phyloP scores from a whole-genome alignment of 2,113 vertebrate species.

The Phyllostomus discolor region DNA sequence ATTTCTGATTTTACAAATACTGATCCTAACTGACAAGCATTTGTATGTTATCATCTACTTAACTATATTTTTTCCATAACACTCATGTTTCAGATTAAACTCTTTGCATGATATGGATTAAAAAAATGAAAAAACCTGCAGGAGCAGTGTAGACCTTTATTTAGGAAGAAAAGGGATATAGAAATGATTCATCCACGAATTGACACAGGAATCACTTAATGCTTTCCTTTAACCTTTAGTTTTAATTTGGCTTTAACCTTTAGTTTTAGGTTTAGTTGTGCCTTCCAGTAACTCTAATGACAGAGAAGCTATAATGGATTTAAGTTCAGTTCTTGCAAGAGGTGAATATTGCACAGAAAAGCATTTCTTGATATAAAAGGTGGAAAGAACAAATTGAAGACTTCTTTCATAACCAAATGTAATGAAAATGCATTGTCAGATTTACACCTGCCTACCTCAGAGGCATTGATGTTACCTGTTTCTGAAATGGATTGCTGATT shows the following conservation, averaged over 20 bases:
- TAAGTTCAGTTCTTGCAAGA: constrained; percentile 51
- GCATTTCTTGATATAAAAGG: constrained; percentile 24
- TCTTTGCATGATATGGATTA: not conserved
- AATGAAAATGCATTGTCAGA: constrained; percentile 63
- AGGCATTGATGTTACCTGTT: constrained; percentile 49
- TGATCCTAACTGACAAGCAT: not conserved
- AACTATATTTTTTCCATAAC: not conserved
- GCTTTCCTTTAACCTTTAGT: constrained; percentile 63
- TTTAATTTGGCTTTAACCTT: constrained; percentile 72
- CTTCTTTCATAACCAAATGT: constrained; percentile 64
- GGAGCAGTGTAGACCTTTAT: not conserved
- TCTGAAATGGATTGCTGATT: constrained; percentile 51
- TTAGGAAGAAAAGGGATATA: constrained; percentile 42
- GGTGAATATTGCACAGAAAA: constrained; percentile 44
- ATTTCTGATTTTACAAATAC: constrained; percentile 17
- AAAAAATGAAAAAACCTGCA: not conserved
- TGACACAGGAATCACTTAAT: constrained; percentile 33
- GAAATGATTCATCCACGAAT: constrained; percentile 42
- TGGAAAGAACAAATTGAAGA: constrained; percentile 62
- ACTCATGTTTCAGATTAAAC: not conserved
- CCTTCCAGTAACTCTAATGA: constrained; percentile 52
- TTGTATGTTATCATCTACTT: not conserved
- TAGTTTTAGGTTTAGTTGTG: constrained; percentile 56
- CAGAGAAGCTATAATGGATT: constrained; percentile 58
- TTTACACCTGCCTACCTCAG: constrained; percentile 46